Percentiles rank a stretch among this genome's conserved stretches.
Conservation (phyloP, 2,888 invertebrate species). For the Sinotaia quadrata region DNA sequence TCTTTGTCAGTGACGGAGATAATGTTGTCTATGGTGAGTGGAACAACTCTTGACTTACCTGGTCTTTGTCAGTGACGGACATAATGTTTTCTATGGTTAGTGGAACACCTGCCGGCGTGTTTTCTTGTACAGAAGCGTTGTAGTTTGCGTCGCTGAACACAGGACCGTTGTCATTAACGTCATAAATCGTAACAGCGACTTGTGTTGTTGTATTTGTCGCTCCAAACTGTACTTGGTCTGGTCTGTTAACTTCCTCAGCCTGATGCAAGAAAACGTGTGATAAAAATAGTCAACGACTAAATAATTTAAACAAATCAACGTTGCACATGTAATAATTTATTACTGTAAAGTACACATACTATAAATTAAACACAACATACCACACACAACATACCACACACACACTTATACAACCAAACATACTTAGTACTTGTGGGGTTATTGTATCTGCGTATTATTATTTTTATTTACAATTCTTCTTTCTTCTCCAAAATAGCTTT, state of each 20-base stretch:
- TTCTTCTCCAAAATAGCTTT: no score
- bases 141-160: constrained; percentile 53
- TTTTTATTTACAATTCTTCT: no score
- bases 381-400: not conserved
- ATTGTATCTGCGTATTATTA: no score
- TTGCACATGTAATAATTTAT: no score
- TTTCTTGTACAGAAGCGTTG: constrained; percentile 78
- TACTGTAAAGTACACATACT: no score
- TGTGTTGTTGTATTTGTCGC: constrained; percentile 75
- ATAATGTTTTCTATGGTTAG: constrained; percentile 46
- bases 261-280: constrained; percentile 35
- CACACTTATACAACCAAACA: not conserved
- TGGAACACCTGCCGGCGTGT: constrained; percentile 56
- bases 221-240: not conserved
- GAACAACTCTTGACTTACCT: constrained; percentile 34
- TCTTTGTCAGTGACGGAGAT: no score
- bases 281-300: no score
- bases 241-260: constrained; percentile 6
- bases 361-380: not conserved
- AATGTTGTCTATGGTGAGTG: not conserved
- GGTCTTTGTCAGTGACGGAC: constrained; percentile 53
- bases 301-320: no score
- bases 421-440: no score
- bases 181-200: constrained; percentile 56
- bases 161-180: constrained; percentile 66